Base-by-base conservation (phyloP, 2,797 vertebrate species). In the Danio jaintianensis region DNA sequence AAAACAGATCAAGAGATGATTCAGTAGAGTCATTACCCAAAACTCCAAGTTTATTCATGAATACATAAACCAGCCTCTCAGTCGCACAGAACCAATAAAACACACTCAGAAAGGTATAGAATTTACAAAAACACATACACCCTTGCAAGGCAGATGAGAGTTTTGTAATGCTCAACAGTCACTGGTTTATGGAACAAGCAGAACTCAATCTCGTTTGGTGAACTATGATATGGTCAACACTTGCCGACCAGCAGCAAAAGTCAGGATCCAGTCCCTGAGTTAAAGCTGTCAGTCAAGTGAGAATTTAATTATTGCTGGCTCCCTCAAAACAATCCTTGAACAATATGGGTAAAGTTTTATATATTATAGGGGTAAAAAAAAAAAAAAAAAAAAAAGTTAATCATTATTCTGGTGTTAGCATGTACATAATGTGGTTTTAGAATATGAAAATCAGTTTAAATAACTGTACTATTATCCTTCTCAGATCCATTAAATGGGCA, bases 241-340 rank as follows among this genome's bases (percentile, higher is more conserved):
- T 74, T 75, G 68, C 82, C 47, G 80, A 82, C 85, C 85, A 80
- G 85, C 82, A 84, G 85, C 85, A 82, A 79, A 75, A 80, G 73
- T 61, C 78, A 78, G 64, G 69, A 12, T 45, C 48, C 67, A 22
- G 8, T 9, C 58, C 50, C 76, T 0, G 59, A 83, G 55, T 52
- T 72, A 75, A 68, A 64, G 68, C 63, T 12, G 64, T 62, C 38
- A 6, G 73, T 59, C 75, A 45, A 48, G 29, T 29, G 20, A 13
- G 18, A 16, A n/a, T n/a, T n/a, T n/a, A 43, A 43, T 43, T 55
- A 55, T 10, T 18, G 6, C 22, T 78, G 20, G 13, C 47, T 66
- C 42, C 18, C 72, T 12, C 10, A 43, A 67, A 59, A 61, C 18
- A 5, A 61, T 7, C 3, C 11, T 22, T 50, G 42, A 70, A 11